Evolutionary conservation across 2,113 vertebrate genomes (phyloP).

Genomic region (Oplegnathus fasciatus): DNA sequence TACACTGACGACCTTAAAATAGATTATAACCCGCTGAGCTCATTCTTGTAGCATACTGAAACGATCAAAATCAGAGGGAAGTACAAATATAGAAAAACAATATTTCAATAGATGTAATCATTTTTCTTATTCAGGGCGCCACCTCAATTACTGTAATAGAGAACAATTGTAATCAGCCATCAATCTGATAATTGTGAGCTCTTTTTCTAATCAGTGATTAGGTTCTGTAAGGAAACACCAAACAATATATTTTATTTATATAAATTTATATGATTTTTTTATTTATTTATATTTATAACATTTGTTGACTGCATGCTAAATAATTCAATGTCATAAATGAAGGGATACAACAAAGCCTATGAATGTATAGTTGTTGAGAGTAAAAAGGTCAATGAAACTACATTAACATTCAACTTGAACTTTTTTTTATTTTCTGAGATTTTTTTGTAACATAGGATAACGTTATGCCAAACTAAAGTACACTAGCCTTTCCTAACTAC

Average conservation of each 20-base stretch:
- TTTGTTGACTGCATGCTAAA: not conserved
- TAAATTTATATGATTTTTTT: not conserved
- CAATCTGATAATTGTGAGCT: not conserved
- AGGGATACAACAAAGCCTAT: not conserved
- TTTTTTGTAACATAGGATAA: too few species aligned
- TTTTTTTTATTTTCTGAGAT: too few species aligned
- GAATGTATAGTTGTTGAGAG: not conserved
- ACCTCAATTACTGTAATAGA: not conserved
- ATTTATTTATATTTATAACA: too few species aligned
- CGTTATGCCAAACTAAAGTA: not conserved
- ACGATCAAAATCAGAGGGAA: slow-evolving; percentile 9
- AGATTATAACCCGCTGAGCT: slow-evolving; percentile 11
- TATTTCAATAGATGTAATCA: not conserved
- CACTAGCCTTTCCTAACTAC: not conserved
- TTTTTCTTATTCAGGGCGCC: not conserved
- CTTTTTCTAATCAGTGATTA: not conserved
- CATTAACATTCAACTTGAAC: too few species aligned
- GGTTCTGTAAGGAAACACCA: not conserved
- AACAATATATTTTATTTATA: not conserved
- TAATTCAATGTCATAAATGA: not conserved
- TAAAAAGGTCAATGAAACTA: not conserved
- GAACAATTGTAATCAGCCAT: not conserved
- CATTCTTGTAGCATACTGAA: slow-evolving; percentile 6
- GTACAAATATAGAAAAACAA: slow-evolving; percentile 17
- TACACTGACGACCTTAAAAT: slow-evolving; percentile 23